Percentiles rank a stretch among this genome's conserved stretches.
Evolutionary conservation across 2,797 vertebrate genomes (phyloP).

Genomic region (Otolemur crassicaudatus): DNA sequence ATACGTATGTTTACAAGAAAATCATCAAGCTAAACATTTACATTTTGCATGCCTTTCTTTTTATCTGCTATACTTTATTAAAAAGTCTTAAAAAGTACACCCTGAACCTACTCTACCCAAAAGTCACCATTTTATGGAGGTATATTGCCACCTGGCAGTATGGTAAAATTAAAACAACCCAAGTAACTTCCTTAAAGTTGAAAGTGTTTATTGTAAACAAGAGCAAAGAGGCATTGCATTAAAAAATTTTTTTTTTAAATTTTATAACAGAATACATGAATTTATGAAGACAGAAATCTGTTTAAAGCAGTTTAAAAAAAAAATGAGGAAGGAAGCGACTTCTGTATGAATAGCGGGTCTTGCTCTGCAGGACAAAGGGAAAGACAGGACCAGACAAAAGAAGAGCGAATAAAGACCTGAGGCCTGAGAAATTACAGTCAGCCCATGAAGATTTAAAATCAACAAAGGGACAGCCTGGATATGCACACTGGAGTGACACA

Average conservation of each 20-base stretch:
- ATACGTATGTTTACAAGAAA: neutral
- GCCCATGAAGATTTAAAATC: neutral
- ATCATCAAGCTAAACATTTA: neutral
- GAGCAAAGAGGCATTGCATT: neutral
- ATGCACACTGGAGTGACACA: neutral
- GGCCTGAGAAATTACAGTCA: slow-evolving; percentile 50
- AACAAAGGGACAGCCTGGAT: slow-evolving; percentile 65
- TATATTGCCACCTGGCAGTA: neutral
- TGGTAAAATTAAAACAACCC: slow-evolving; percentile 27
- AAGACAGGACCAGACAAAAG: slow-evolving; percentile 70
- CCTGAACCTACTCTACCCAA: neutral
- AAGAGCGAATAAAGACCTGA: slow-evolving; percentile 55
- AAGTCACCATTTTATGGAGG: neutral
- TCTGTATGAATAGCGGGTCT: slow-evolving; percentile 6
- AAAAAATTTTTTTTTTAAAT: neutral
- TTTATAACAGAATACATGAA: neutral
- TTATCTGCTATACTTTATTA: neutral
- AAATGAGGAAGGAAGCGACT: neutral
- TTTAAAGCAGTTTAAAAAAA: neutral
- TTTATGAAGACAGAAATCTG: neutral
- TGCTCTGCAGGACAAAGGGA: slow-evolving; percentile 67
- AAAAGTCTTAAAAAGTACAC: neutral
- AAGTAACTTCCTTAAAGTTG: neutral
- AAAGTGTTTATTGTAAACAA: slow-evolving; percentile 10
- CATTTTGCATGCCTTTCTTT: neutral